Evolutionary conservation across 2,113 vertebrate genomes (phyloP).

Genomic region (Muntiacus muntjak): DNA sequence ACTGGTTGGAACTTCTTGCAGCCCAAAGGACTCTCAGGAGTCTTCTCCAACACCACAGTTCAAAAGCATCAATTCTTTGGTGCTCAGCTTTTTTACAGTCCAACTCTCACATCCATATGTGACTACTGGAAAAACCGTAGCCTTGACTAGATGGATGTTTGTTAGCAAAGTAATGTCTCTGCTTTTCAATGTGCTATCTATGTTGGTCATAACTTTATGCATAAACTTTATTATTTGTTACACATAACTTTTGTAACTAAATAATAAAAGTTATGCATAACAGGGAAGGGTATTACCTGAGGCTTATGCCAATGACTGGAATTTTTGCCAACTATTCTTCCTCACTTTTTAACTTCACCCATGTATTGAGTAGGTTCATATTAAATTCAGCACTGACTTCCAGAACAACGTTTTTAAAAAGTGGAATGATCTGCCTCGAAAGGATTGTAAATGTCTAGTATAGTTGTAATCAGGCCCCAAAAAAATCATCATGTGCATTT

Average conservation of each 20-base stretch:
- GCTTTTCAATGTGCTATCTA: background rate
- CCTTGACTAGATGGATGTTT: background rate
- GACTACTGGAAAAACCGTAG: background rate
- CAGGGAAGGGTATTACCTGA: background rate
- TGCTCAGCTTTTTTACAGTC: background rate
- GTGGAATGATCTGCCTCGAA: background rate
- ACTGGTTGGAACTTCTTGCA: background rate
- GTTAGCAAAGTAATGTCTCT: background rate
- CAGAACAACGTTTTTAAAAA: background rate
- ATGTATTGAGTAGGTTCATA: background rate
- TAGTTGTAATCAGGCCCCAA: background rate
- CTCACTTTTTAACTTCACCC: background rate
- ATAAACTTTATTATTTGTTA: background rate
- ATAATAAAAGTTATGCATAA: background rate
- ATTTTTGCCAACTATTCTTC: background rate
- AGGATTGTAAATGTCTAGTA: background rate
- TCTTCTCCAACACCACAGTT: background rate
- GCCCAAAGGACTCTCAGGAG: background rate
- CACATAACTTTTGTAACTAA: background rate
- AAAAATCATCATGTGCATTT: background rate
- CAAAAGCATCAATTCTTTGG: background rate
- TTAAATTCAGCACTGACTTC: background rate
- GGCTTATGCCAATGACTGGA: background rate
- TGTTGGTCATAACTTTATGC: background rate
- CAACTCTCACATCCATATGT: accelerated